Evolutionary conservation across 2,113 vertebrate genomes (phyloP), one percentile per base, ranked within the genome.

Genomic region (Thunnus maccoyii): DNA sequence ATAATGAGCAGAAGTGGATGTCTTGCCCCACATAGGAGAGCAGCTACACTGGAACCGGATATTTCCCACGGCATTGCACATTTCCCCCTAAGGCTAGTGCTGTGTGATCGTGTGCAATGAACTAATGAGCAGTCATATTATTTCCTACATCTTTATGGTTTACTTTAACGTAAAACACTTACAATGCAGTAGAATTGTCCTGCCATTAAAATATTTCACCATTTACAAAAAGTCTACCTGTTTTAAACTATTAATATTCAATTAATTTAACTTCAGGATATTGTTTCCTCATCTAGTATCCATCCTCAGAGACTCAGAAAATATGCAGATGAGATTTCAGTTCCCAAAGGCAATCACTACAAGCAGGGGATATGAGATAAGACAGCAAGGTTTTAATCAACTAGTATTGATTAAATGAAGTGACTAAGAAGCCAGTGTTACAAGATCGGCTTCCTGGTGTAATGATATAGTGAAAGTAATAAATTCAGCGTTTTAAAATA

Each of bases 371-470:
- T 55, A 77, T 71, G n/a, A 71, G 71, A 89, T 76, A 82, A 80
- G 61, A 83, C 15, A 15, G 36, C 12, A 54, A 66, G 57, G 68
- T 71, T 79, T 86, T 77, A 85, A 86, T 86, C 78, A 84, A 84
- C 56, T 52, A n/a, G 46, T 81, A 89, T 86, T 89, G 85, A 89
- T 87, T 84, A 76, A 74, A 78, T 46, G 60, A 77, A 58, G 67
- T 55, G 56, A 73, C 72, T 56, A 44, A 86, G 77, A 83, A 76
- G 66, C 10, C 47, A 8, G 17, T 51, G 58, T 76, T 63, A 58
- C 60, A 62, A n/a, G 27, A 81, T 85, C 47, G 58, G 78, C 63
- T 86, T 84, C 67, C 54, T 62, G 30, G 30, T 72, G 56, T 61
- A 56, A 57, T 75, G 60, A 87, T 82, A 61, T 11, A 58, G 30